A percentile compares a stretch with the other conserved stretches of the same genome.
phyloP scores from a whole-genome alignment of 2,888 invertebrate genomes.

The Catocala nupta region DNA sequence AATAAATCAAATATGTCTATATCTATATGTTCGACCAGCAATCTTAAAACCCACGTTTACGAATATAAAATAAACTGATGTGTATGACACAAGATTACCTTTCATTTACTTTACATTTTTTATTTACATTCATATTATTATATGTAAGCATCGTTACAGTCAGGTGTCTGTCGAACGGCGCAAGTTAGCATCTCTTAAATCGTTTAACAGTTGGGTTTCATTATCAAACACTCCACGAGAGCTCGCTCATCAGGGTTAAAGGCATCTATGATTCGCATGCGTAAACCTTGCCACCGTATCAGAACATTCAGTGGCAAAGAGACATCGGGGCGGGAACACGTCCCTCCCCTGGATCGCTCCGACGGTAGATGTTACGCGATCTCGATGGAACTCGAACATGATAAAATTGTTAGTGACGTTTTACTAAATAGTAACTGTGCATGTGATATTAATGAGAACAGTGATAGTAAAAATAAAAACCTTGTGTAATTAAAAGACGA shows the following conservation, averaged over 20 bases:
- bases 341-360: constrained; percentile 45
- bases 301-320: constrained; percentile 72
- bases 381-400: constrained; percentile 47
- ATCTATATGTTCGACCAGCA: too few relatives aligned
- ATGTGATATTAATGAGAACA: constrained; percentile 26
- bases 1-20: too few relatives aligned
- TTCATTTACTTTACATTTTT: neutral
- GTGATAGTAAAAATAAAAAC: constrained; percentile 28
- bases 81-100: neutral
- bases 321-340: constrained; percentile 65
- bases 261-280: constrained; percentile 78
- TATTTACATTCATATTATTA: neutral
- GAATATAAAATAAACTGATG: too few relatives aligned
- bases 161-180: constrained; percentile 34
- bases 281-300: constrained; percentile 72
- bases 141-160: constrained; percentile 18
- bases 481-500: neutral
- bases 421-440: constrained; percentile 30
- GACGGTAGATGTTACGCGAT: constrained; percentile 51
- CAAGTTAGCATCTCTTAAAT: constrained; percentile 63
- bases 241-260: constrained; percentile 74
- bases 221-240: constrained; percentile 71
- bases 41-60: too few relatives aligned
- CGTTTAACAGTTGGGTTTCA: constrained; percentile 74
- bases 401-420: constrained; percentile 32